A percentile compares a stretch with the other conserved stretches of the same genome.
These are phyloP conservation scores for Lerema accius DNA, from an alignment of 1,140 invertebrate species.

Conservation along the genomic window DNA sequence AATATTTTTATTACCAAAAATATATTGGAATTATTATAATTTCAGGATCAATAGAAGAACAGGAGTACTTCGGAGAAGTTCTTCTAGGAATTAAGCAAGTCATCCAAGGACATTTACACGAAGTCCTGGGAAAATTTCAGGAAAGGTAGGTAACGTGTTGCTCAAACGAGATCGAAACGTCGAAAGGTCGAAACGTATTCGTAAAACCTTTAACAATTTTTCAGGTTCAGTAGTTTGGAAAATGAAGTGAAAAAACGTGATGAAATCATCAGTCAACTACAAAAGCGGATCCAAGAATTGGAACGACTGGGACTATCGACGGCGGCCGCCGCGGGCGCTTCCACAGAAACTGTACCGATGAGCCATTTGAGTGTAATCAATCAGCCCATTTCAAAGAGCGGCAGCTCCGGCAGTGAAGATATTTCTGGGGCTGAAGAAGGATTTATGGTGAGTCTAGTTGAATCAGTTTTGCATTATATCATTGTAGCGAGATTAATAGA, in stretches of 20 bases:
- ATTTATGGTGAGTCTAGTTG: slow-evolving; percentile 68
- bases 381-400: slow-evolving; percentile 57
- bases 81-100: slow-evolving; percentile 89
- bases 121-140: slow-evolving; percentile 87
- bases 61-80: slow-evolving; percentile 90
- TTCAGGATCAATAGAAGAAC: slow-evolving; percentile 84
- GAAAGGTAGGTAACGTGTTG: slow-evolving; percentile 63
- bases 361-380: slow-evolving; percentile 12
- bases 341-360: slow-evolving; percentile 27
- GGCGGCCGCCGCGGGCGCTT: slow-evolving; percentile 21
- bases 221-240: slow-evolving; percentile 88
- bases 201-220: no score
- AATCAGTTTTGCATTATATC: no score
- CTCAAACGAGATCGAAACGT: neutral
- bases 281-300: slow-evolving; percentile 87
- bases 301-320: slow-evolving; percentile 77
- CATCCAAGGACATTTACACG: slow-evolving; percentile 87
- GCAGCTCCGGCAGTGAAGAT: slow-evolving; percentile 78
- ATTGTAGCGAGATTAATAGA: no score
- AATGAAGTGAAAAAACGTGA: slow-evolving; percentile 89
- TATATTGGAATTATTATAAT: slow-evolving; percentile 39
- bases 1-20: no score
- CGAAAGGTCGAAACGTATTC: no score
- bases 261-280: slow-evolving; percentile 89
- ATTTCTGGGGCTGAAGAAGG: slow-evolving; percentile 73